A percentile compares a stretch with the other conserved stretches of the same genome.
These are phyloP conservation scores for Dryobates pubescens DNA, from an alignment of 2,797 vertebrate species.

Conservation along the genomic window DNA sequence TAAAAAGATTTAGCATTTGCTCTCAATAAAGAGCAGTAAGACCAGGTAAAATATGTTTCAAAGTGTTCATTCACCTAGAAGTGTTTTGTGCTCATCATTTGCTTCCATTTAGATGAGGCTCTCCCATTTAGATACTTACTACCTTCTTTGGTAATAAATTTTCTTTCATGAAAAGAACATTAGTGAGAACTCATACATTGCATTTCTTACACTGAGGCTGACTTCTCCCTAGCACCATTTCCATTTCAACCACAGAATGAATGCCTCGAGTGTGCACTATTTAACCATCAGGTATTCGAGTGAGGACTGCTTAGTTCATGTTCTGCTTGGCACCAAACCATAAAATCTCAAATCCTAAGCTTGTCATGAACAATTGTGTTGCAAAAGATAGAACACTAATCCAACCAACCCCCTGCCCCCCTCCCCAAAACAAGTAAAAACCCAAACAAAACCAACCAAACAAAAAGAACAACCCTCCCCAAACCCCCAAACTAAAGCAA, in stretches of 20 bases:
- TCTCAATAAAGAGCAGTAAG: background rate
- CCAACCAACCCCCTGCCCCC: too few species aligned
- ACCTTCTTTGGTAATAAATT: background rate
- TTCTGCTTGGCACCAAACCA: background rate
- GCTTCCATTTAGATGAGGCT: background rate
- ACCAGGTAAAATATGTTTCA: background rate
- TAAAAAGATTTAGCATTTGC: background rate
- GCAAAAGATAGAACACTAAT: background rate
- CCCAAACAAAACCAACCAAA: background rate
- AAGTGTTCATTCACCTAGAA: background rate
- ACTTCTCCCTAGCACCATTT: background rate
- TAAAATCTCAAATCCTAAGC: background rate
- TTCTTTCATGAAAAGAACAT: background rate
- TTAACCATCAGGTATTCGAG: background rate
- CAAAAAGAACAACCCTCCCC: too few species aligned
- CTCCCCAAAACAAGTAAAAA: too few species aligned
- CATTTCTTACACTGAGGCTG: background rate
- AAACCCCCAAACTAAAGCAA: too few species aligned
- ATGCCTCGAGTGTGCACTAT: background rate
- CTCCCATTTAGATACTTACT: background rate
- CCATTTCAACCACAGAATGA: background rate
- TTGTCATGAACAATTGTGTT: background rate
- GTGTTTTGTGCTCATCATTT: background rate
- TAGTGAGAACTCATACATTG: background rate
- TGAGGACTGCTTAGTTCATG: background rate